phyloP scores from a whole-genome alignment of 2,113 vertebrate species.

The Morone saxatilis region DNA sequence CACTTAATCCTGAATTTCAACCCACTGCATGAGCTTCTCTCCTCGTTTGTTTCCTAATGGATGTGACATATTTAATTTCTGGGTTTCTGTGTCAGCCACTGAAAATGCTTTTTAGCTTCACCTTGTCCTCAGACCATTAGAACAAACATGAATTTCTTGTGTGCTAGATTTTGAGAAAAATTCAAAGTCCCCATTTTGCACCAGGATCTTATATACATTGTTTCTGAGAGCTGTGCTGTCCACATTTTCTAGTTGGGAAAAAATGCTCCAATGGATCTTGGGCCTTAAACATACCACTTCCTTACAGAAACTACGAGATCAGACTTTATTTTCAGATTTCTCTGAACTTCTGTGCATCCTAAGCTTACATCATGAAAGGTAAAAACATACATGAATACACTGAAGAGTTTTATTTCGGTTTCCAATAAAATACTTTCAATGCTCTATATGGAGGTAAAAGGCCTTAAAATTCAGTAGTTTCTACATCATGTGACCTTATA shows the following conservation, averaged over 20 bases:
- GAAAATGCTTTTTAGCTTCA: too few species aligned
- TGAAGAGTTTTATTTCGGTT: slow-evolving; percentile 42
- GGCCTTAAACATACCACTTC: neutral
- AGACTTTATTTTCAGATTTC: slow-evolving; percentile 15
- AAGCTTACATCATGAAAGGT: neutral
- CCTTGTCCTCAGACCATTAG: neutral
- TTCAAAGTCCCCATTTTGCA: neutral
- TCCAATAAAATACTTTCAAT: slow-evolving; percentile 15
- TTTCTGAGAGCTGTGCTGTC: neutral
- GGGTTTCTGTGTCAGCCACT: too few species aligned
- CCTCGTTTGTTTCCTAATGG: too few species aligned
- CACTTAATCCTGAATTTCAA: too few species aligned
- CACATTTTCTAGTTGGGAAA: too few species aligned
- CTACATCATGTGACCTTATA: neutral
- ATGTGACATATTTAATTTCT: too few species aligned
- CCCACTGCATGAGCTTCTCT: too few species aligned
- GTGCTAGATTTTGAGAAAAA: neutral
- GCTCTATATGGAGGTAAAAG: neutral
- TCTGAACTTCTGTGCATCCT: neutral
- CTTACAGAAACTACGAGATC: neutral
- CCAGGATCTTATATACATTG: too few species aligned
- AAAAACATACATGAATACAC: neutral
- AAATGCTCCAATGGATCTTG: neutral
- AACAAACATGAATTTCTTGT: neutral
- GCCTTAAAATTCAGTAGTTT: slow-evolving; percentile 5